Conservation (phyloP, 2,113 vertebrate genomes). For the Notiomystis cincta region DNA sequence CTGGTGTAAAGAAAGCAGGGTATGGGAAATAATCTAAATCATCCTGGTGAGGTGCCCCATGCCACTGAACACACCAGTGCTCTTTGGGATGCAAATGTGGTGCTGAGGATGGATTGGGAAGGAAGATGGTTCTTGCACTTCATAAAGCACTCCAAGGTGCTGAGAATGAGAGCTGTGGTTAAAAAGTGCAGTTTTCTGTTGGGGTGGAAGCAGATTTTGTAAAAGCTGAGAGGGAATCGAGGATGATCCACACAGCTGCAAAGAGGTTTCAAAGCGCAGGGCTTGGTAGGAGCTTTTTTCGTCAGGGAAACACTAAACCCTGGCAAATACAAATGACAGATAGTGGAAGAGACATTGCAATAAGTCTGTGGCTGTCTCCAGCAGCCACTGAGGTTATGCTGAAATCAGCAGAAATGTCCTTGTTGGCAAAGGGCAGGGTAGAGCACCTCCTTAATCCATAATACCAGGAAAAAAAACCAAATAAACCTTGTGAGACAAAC, state of each 20-base stretch:
- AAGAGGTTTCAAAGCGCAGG: background rate
- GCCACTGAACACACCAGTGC: background rate
- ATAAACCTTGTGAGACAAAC: background rate
- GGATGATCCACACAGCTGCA: background rate
- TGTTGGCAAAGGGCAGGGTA: background rate
- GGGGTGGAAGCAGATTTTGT: background rate
- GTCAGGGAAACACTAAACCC: background rate
- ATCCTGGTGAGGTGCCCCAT: background rate
- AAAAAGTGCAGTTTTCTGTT: background rate
- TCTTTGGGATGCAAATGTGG: background rate
- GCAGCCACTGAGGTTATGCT: background rate
- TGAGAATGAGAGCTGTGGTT: background rate
- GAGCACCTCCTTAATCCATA: too few relatives aligned
- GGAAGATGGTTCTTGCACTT: background rate
- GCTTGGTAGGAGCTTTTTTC: background rate
- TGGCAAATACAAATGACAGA: background rate
- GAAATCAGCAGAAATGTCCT: background rate
- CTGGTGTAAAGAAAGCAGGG: accelerated
- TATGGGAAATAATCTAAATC: background rate
- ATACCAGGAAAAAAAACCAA: too few relatives aligned
- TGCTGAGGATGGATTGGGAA: background rate
- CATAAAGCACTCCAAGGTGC: background rate
- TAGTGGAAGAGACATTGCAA: background rate
- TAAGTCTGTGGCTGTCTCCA: background rate
- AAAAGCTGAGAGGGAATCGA: background rate